A percentile compares a stretch with the other conserved stretches of the same genome.
Evolutionary conservation across 2,888 invertebrate genomes (phyloP).

Genomic region (Heliconius aoede): DNA sequence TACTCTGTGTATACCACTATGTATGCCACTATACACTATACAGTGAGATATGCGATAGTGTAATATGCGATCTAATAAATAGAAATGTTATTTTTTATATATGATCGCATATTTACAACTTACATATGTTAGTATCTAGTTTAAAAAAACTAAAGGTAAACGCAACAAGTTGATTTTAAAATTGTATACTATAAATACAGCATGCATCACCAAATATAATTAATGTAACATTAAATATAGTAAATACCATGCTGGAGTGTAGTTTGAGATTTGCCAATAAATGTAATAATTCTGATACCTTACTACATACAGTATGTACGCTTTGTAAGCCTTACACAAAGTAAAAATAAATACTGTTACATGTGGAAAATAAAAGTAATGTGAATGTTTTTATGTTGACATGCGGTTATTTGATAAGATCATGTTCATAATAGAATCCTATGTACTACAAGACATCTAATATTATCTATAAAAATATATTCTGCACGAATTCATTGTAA

Average conservation of each 20-base stretch:
- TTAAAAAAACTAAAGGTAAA: not conserved
- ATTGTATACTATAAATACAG: not conserved
- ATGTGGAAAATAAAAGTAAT: conserved; percentile 26
- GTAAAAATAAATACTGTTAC: not conserved
- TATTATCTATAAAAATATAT: too few relatives aligned
- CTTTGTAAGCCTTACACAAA: not conserved
- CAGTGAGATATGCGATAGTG: conserved; percentile 8
- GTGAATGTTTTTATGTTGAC: conserved; percentile 36
- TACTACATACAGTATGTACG: not conserved
- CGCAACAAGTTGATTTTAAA: not conserved
- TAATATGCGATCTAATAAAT: conserved; percentile 41
- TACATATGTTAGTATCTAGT: conserved; percentile 15
- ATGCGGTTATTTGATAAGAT: conserved; percentile 46
- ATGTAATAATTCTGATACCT: not conserved
- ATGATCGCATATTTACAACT: conserved; percentile 5
- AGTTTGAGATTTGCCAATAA: not conserved
- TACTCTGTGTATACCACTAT: conserved; percentile 43
- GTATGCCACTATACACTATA: conserved; percentile 25
- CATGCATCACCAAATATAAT: conserved; percentile 15
- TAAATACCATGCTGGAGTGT: conserved; percentile 5
- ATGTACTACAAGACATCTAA: too few relatives aligned
- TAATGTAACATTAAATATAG: not conserved
- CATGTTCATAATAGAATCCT: conserved; percentile 28
- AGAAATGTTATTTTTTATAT: not conserved
- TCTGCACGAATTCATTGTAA: not conserved